Evolutionary conservation across 92 coral and sea anemone species (phyloP).

Genomic region (Muricea muricata): DNA sequence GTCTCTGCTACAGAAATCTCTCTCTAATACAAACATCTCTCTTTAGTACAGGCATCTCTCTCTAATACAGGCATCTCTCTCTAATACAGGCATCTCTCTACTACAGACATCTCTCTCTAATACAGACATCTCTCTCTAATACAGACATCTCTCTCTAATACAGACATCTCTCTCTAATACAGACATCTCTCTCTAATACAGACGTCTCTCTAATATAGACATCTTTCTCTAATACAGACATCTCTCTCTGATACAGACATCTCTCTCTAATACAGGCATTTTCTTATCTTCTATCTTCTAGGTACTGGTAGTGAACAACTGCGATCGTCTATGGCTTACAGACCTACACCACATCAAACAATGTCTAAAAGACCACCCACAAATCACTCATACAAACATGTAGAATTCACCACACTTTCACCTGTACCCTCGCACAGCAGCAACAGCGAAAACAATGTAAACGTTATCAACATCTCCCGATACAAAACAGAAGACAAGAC

Average conservation of each 20-base stretch:
- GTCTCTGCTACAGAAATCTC: neutral
- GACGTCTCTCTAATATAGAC: neutral
- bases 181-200: neutral
- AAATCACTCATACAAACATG: conserved; percentile 78
- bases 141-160: neutral
- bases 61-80: neutral
- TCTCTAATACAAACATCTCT: conserved; percentile 18
- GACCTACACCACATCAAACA: conserved; percentile 2
- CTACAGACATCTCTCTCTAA: neutral
- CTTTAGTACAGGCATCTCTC: neutral
- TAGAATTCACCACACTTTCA: conserved; percentile 92
- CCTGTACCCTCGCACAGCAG: conserved; percentile 98
- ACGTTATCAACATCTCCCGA: neutral
- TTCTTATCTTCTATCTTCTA: neutral
- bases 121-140: neutral
- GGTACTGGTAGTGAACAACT: conserved; percentile 10
- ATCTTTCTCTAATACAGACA: neutral
- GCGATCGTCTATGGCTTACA: neutral
- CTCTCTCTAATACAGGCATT: neutral
- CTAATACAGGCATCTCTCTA: neutral
- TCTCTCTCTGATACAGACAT: neutral
- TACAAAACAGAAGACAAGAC: conserved; percentile 25
- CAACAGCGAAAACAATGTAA: conserved; percentile 67
- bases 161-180: neutral
- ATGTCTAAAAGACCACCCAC: neutral